Conservation (phyloP, 2,888 invertebrate genomes). For the Aphodius granarius region DNA sequence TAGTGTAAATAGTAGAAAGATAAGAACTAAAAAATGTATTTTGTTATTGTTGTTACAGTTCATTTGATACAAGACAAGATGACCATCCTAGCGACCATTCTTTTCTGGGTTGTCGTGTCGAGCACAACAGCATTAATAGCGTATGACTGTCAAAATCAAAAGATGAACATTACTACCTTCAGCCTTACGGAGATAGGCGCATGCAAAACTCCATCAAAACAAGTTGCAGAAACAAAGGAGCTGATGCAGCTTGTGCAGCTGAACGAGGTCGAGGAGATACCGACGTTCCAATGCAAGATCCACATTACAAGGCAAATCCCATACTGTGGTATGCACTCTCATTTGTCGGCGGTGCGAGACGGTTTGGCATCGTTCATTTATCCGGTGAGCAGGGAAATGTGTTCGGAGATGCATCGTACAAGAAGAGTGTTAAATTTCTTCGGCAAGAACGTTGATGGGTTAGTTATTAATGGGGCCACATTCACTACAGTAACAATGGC, state of each 20-base stretch:
- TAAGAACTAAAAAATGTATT: too few relatives aligned
- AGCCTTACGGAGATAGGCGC: slow-evolving; percentile 3
- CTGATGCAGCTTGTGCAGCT: slow-evolving; percentile 6
- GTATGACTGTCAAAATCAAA: slow-evolving; percentile 12
- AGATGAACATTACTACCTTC: slow-evolving; percentile 14
- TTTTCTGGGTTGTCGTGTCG: not conserved
- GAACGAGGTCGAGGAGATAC: slow-evolving; percentile 1
- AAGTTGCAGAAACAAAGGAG: not conserved
- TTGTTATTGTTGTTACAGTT: not conserved
- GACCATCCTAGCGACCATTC: not conserved
- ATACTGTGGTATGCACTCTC: slow-evolving; percentile 16
- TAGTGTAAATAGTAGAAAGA: too few relatives aligned
- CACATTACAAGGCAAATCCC: slow-evolving; percentile 3
- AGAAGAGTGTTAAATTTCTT: slow-evolving; percentile 1
- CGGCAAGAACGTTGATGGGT: slow-evolving; percentile 10
- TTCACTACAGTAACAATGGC: slow-evolving; percentile 8
- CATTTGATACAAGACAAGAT: not conserved
- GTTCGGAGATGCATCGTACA: slow-evolving; percentile 9
- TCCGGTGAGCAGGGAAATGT: not conserved
- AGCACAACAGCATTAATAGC: not conserved
- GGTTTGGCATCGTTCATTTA: slow-evolving; percentile 7
- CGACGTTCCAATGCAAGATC: slow-evolving; percentile 14
- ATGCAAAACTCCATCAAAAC: not conserved
- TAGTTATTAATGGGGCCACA: slow-evolving; percentile 7
- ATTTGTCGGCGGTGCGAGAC: slow-evolving; percentile 4